These are phyloP conservation scores for Pitangus sulphuratus DNA, from an alignment of 2,797 vertebrate genomes.

Conservation along the genomic window DNA sequence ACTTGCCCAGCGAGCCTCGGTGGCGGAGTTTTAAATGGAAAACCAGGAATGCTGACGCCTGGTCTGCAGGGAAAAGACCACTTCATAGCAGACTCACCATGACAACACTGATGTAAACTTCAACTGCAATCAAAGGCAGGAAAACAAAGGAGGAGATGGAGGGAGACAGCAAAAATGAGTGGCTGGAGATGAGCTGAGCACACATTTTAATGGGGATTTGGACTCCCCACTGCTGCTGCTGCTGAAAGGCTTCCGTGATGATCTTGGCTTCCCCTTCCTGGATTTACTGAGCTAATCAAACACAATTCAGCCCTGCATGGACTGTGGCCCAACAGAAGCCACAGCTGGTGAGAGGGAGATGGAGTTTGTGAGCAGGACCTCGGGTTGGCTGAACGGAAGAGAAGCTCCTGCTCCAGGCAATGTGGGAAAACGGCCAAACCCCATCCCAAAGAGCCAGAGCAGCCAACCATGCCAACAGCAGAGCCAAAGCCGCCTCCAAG, in stretches of 20 bases:
- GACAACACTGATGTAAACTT: constrained; percentile 25
- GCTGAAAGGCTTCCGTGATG: constrained; percentile 32
- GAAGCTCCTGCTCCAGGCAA: not conserved
- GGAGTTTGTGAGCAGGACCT: not conserved
- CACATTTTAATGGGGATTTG: constrained; percentile 55
- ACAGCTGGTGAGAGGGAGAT: not conserved
- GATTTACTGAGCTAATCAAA: constrained; percentile 38
- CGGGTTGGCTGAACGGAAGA: not conserved
- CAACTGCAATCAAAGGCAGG: not conserved
- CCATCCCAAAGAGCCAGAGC: not conserved
- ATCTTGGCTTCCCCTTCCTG: constrained; percentile 43
- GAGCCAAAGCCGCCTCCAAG: not conserved
- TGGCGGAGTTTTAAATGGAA: not conserved
- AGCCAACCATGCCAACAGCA: not conserved
- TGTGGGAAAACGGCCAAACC: not conserved
- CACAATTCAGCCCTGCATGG: not conserved
- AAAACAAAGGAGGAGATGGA: constrained; percentile 1
- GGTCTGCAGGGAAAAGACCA: not conserved
- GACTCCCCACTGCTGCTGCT: not conserved
- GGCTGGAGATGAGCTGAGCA: not conserved
- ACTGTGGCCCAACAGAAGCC: not conserved
- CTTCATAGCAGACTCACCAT: not conserved
- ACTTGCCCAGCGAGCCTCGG: fast-evolving
- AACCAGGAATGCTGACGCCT: not conserved
- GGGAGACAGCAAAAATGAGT: constrained; percentile 2